phyloP scores from a whole-genome alignment of 2,113 vertebrate species.

The Arenaria interpres region DNA sequence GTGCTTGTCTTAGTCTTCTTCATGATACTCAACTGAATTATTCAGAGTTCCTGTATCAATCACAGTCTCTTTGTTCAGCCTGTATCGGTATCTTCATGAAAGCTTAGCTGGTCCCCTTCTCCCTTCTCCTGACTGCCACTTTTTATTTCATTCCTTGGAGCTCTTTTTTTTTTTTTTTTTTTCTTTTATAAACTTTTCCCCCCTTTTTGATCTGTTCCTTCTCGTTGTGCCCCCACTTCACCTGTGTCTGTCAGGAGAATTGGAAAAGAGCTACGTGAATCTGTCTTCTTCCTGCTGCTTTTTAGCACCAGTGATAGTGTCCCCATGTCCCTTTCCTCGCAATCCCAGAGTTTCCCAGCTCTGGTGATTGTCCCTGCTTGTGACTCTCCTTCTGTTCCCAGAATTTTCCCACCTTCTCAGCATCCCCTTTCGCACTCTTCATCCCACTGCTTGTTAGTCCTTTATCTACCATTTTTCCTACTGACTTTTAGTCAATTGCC shows the following conservation, averaged over 20 bases:
- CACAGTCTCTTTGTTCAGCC: neutral
- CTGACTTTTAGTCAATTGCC: neutral
- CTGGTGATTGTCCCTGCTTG: neutral
- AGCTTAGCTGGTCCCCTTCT: neutral
- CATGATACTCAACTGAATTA: neutral
- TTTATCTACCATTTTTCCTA: neutral
- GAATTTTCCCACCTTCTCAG: neutral
- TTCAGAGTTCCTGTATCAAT: neutral
- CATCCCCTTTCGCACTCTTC: neutral
- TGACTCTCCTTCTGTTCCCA: neutral
- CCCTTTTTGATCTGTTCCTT: neutral
- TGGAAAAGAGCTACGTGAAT: neutral
- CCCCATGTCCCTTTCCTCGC: neutral
- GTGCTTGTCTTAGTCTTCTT: neutral
- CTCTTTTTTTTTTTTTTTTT: neutral
- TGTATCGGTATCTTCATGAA: neutral
- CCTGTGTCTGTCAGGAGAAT: neutral
- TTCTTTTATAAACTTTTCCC: neutral
- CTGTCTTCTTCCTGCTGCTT: neutral
- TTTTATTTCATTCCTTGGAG: neutral
- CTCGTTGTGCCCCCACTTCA: neutral
- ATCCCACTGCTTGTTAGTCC: neutral
- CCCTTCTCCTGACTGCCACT: neutral
- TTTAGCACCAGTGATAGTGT: neutral
- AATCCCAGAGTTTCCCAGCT: neutral